Conservation (phyloP, 2,113 vertebrate species). For the Elachura formosa region DNA sequence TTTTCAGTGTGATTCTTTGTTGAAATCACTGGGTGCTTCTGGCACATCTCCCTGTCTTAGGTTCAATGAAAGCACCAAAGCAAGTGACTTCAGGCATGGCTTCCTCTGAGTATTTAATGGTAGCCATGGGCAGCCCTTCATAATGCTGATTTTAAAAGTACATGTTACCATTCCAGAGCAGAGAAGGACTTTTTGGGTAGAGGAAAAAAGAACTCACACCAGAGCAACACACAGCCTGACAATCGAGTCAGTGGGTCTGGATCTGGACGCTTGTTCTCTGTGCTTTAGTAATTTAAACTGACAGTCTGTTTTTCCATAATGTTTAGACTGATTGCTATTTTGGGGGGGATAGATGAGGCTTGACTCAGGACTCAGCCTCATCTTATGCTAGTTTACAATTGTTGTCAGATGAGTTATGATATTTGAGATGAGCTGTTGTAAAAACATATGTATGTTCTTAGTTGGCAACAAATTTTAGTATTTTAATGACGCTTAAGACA, state of each 20-base stretch:
- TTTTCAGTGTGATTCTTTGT: background rate
- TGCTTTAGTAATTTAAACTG: background rate
- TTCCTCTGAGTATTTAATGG: background rate
- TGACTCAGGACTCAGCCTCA: background rate
- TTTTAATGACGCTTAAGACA: conserved; percentile 38
- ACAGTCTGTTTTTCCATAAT: background rate
- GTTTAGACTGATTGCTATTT: background rate
- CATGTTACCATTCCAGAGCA: background rate
- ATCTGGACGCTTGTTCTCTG: background rate
- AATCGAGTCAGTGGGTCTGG: background rate
- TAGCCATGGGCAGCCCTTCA: background rate
- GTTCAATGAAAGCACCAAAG: background rate
- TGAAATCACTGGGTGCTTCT: background rate
- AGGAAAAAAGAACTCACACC: background rate
- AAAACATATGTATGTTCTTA: conserved; percentile 17
- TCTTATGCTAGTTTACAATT: background rate
- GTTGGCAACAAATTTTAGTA: conserved; percentile 33
- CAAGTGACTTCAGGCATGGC: background rate
- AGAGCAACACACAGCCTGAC: background rate
- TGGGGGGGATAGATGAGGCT: background rate
- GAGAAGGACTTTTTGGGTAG: background rate
- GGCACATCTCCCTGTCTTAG: background rate
- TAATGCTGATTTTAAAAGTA: background rate
- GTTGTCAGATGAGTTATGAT: background rate
- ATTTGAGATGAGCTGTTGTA: background rate